These are phyloP conservation scores for Zaprionus lachaisei DNA, from an alignment of 1,140 invertebrate genomes.

Conservation along the genomic window DNA sequence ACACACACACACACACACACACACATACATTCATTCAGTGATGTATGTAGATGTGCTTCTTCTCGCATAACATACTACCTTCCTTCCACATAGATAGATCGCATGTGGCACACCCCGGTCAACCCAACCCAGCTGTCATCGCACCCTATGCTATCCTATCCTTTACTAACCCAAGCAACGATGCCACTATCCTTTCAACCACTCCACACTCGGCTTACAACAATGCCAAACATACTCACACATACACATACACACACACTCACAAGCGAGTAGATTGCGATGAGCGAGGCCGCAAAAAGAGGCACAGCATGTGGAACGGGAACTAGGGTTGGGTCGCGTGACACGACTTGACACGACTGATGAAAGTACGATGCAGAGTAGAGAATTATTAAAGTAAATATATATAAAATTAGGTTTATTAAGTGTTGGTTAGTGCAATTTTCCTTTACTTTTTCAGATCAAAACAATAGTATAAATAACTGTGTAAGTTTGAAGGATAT, in stretches of 20 bases:
- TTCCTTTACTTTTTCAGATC: not conserved
- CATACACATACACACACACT: slow-evolving; percentile 13
- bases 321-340: slow-evolving; percentile 31
- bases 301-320: slow-evolving; percentile 15
- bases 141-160: slow-evolving; percentile 18
- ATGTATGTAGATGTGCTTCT: slow-evolving; percentile 39
- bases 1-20: not conserved
- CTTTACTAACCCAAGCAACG: slow-evolving; percentile 23
- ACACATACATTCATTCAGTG: not conserved
- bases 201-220: slow-evolving; percentile 43
- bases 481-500: too few species aligned
- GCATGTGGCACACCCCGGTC: slow-evolving; percentile 23
- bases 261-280: slow-evolving; percentile 8
- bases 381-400: not conserved
- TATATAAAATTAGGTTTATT: not conserved
- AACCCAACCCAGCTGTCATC: slow-evolving; percentile 30
- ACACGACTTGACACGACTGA: not conserved
- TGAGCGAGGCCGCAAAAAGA: slow-evolving; percentile 22
- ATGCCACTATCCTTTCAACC: slow-evolving; percentile 45
- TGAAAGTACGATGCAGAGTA: not conserved
- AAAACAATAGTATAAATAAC: too few species aligned
- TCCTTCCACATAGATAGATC: slow-evolving; percentile 10
- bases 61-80: not conserved
- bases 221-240: slow-evolving; percentile 31
- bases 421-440: not conserved